Base-by-base conservation (phyloP, 2,797 vertebrate species). In the Thalassophryne amazonica region DNA sequence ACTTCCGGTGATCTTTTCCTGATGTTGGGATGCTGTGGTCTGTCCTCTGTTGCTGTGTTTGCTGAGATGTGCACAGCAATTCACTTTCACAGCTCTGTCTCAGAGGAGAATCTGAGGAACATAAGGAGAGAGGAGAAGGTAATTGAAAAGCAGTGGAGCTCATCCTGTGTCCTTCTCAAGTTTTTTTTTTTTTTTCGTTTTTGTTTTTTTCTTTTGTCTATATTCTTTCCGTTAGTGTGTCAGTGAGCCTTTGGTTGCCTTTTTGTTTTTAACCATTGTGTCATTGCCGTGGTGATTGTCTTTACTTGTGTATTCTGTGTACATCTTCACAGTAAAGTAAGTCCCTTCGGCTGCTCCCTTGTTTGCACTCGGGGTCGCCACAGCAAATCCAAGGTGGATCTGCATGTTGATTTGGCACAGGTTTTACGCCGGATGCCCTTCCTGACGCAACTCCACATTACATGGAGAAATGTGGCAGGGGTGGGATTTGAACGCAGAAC, bases 1-100 rank as follows among this genome's bases (percentile, higher is more conserved):
- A 59, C 58, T 59, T 58, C 71, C 64, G 65, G 64, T 68, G 58
- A 75, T 79, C 42, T 75, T 73, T 77, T 65, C 67, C 56, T n/a
- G n/a, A n/a, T n/a, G n/a, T n/a, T n/a, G n/a, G n/a, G n/a, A n/a
- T n/a, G n/a, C n/a, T n/a, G n/a, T n/a, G n/a, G n/a, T n/a, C n/a
- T n/a, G n/a, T n/a, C n/a, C n/a, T n/a, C 76, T 71, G 68, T 63
- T 43, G 74, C 74, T 81, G 80, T 84, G 77, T 86, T 85, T 81
- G 73, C 57, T 1, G 12, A 76, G 79, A 86, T 81, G 70, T 77
- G 76, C 75, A 83, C 71, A 24, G 71, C 74, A 81, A 83, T 84
- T 85, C 76, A 86, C 83, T 83, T 84, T 81, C 78, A 78, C 77
- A 77, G 69, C 53, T 64, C 58, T 2, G 54, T 84, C 73, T 80